A percentile compares a stretch with the other conserved stretches of the same genome.
Evolutionary conservation across 35 echinoderm and acorn worm species (phyloP).

Genomic region (Ophioderma brevispina): DNA sequence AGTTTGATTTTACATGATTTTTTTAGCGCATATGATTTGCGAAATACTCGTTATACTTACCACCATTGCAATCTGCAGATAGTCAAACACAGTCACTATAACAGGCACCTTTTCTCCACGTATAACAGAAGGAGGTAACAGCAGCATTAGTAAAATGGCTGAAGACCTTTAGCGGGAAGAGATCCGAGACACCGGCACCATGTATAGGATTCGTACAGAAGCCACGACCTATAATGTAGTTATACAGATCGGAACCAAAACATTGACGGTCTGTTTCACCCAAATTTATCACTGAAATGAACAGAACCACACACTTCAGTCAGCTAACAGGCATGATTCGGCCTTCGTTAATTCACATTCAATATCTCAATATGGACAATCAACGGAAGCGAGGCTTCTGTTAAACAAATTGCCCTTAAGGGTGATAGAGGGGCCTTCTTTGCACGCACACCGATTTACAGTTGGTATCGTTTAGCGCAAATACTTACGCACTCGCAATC

Average conservation of each 20-base stretch:
- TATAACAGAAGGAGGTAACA: conserved; percentile 89
- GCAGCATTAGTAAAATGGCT: conserved; percentile 86
- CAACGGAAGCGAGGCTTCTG: no score
- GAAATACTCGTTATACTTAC: conserved; percentile 55
- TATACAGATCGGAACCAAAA: conserved; percentile 83
- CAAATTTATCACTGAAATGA: neutral
- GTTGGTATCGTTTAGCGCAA: no score
- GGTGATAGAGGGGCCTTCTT: no score
- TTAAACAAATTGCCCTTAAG: no score
- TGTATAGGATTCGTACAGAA: conserved; percentile 75
- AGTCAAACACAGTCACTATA: conserved; percentile 82
- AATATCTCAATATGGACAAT: no score
- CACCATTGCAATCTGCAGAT: conserved; percentile 68
- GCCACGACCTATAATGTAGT: conserved; percentile 89
- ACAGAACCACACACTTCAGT: no score
- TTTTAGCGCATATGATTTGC: no score
- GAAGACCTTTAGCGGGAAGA: conserved; percentile 69
- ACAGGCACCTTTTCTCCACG: conserved; percentile 86
- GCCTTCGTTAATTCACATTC: no score
- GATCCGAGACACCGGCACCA: conserved; percentile 74
- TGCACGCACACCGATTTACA: no score
- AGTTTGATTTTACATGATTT: no score
- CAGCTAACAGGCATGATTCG: no score
- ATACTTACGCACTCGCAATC: no score
- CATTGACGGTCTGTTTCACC: conserved; percentile 43